Evolutionary conservation across 2,888 invertebrate species (phyloP).

Genomic region (Aphelenchoides bicaudatus): DNA sequence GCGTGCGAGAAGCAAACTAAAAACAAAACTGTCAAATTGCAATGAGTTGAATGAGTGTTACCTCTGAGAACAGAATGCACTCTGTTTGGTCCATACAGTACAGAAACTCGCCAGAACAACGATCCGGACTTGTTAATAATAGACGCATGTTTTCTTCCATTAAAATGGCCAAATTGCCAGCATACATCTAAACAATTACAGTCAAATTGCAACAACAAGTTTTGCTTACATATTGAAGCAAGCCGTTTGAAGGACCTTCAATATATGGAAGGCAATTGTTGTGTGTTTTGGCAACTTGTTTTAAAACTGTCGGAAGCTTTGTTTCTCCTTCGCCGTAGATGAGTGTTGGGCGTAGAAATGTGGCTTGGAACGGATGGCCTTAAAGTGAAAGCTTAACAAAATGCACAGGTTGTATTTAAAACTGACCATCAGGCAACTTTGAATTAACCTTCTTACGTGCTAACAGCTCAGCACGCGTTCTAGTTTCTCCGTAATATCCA

Average conservation of each 20-base stretch:
- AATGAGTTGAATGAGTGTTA: slow-evolving; percentile 17
- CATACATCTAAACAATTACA: slow-evolving; percentile 39
- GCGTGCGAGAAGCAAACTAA: neutral
- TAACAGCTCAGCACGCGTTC: slow-evolving; percentile 48
- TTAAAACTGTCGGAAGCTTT: slow-evolving; percentile 32
- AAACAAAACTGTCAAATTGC: neutral
- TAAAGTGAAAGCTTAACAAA: slow-evolving; percentile 12
- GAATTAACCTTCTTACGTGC: slow-evolving; percentile 38
- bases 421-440: slow-evolving; percentile 28
- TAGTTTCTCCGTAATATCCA: slow-evolving; percentile 52
- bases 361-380: slow-evolving; percentile 36
- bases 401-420: neutral
- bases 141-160: slow-evolving; percentile 39
- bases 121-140: slow-evolving; percentile 33
- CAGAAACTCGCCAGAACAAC: slow-evolving; percentile 44
- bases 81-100: slow-evolving; percentile 52
- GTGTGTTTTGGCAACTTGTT: slow-evolving; percentile 31
- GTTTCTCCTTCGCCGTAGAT: slow-evolving; percentile 49
- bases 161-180: slow-evolving; percentile 46
- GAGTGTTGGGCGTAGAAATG: slow-evolving; percentile 48
- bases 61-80: slow-evolving; percentile 41
- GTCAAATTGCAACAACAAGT: neutral
- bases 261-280: slow-evolving; percentile 37
- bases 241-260: slow-evolving; percentile 44
- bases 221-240: slow-evolving; percentile 50